phyloP scores from a whole-genome alignment of 2,888 invertebrate species.

The Parascotia fuliginaria region DNA sequence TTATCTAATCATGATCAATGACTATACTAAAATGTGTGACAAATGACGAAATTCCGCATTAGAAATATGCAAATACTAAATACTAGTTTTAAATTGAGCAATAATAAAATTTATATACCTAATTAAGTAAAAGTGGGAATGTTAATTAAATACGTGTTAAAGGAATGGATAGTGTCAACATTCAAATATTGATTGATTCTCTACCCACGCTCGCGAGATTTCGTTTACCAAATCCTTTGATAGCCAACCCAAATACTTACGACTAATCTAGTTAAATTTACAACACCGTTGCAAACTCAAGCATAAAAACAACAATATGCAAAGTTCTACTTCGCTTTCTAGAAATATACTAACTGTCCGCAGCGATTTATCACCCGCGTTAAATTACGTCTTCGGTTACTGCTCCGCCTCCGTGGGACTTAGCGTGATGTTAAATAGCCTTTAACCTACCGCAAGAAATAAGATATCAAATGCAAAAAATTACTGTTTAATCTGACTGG shows the following conservation, averaged over 20 bases:
- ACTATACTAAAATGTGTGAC: background rate
- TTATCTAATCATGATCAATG: too few species aligned
- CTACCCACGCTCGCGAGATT: background rate
- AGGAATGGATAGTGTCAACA: conserved; percentile 12
- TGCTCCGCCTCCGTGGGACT: too few species aligned
- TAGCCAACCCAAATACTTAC: background rate
- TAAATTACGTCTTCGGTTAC: too few species aligned
- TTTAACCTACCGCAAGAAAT: too few species aligned
- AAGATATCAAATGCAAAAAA: too few species aligned
- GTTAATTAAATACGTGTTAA: conserved; percentile 23
- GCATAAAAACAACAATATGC: too few species aligned
- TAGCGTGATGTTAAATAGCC: too few species aligned
- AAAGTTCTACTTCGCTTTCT: too few species aligned
- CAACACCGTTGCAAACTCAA: background rate
- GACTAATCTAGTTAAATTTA: background rate
- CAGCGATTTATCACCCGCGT: too few species aligned
- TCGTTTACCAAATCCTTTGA: background rate
- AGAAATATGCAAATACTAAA: background rate
- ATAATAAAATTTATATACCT: conserved; percentile 5
- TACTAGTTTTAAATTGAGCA: conserved; percentile 2
- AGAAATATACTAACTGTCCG: too few species aligned
- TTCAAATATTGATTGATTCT: conserved; percentile 20
- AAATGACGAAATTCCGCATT: background rate
- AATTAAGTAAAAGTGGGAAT: conserved; percentile 8
- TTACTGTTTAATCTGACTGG: too few species aligned